Evolutionary conservation across 64 coral and sea anemone genomes (phyloP), one percentile per base, ranked within the genome.

Genomic region (Montipora efflorescens): DNA sequence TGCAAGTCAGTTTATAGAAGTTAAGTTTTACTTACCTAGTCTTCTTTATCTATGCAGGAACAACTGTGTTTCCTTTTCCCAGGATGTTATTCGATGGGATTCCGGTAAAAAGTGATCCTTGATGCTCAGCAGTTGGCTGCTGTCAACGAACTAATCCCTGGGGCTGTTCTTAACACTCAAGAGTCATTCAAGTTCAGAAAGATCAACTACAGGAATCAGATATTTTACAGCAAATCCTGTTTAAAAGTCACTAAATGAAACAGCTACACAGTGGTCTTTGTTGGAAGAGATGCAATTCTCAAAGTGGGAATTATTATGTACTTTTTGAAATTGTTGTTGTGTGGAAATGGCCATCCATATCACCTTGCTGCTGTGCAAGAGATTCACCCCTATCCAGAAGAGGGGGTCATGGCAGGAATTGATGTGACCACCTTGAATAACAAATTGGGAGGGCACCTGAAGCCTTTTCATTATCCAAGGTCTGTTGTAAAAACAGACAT

Each of bases 211-310:
- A 93, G 78, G 5, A 72, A 13, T 16, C 91, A 80, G 47, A 79
- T 49, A 28, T 93, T 93, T 87, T 88, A 88, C 75, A 93, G 91
- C 83, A 87, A 12, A 28, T 79, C 82, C 49, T 93, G 82, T 77
- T 67, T 55, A 22, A 93, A 81, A 59, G 83, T 88, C 4, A 79
- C 25, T 13, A 93, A 67, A 79, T 88, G 91, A 78, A 93, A 93
- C 47, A 93, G 91, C 83, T 93, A 87, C 82, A 93, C 91, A 18
- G 83, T 93, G 3, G 87, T 93, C 70, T 47, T 66, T 76, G 51
- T 57, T 57, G 53, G 10, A 8, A 11, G 14, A 20, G 55, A 86
- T 58, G 91, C 83, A 50, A 79, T 3, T 87, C 55, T 72, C 20
- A 79, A 51, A 47, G 57, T 87, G 11, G 69, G 59, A 15, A 25